A percentile compares a stretch with the other conserved stretches of the same genome.
Conservation (phyloP, 1,140 invertebrate genomes). For the Drosophila kohkoa region DNA sequence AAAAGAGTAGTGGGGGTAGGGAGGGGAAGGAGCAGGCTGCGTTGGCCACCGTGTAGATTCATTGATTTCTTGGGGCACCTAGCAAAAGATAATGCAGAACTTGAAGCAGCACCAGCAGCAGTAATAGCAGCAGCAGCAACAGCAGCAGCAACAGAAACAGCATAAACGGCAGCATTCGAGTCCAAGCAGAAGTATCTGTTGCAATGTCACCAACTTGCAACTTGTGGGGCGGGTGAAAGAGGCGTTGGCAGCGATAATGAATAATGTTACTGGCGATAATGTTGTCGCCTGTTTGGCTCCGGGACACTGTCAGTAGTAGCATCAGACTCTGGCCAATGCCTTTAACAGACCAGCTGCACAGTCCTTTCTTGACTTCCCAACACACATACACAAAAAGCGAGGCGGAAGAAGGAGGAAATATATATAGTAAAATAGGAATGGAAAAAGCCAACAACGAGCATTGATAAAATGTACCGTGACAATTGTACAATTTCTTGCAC, state of each 20-base stretch:
- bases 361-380: too few relatives aligned
- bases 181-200: conserved; percentile 60
- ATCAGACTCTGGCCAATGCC: too few relatives aligned
- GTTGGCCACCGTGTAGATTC: conserved; percentile 23
- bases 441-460: conserved; percentile 19
- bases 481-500: conserved; percentile 36
- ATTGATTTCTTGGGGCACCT: conserved; percentile 47
- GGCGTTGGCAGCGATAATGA: conserved; percentile 65
- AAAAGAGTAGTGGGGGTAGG: too few relatives aligned
- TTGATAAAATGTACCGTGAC: conserved; percentile 41
- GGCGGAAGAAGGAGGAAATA: too few relatives aligned
- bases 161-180: too few relatives aligned
- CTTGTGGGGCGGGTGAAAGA: neutral
- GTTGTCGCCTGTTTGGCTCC: conserved; percentile 61
- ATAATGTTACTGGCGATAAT: conserved; percentile 78
- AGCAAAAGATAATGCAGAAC: too few relatives aligned
- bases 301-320: conserved; percentile 47
- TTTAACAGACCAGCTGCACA: too few relatives aligned
- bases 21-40: too few relatives aligned
- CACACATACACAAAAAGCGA: too few relatives aligned
- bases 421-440: too few relatives aligned
- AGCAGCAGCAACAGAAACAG: too few relatives aligned
- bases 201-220: conserved; percentile 78
- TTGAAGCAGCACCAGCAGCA: conserved; percentile 43
- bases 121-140: conserved; percentile 18